These are phyloP conservation scores for Eilema sororculum DNA, from an alignment of 2,888 invertebrate species.

Conservation along the genomic window DNA sequence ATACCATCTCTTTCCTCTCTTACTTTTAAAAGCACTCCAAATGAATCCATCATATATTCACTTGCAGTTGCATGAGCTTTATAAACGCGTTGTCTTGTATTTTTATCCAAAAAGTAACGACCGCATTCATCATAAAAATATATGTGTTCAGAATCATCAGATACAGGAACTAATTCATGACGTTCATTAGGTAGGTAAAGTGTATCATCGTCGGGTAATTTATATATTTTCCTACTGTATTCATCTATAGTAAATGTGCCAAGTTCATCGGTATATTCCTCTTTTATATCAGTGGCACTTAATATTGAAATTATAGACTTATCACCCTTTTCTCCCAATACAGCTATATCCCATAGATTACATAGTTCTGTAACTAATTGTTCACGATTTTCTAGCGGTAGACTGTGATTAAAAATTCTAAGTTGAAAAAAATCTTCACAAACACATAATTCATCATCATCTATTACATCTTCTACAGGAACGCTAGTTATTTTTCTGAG, in stretches of 20 bases:
- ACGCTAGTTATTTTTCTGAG: constrained; percentile 58
- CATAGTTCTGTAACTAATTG: constrained; percentile 77
- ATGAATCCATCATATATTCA: constrained; percentile 80
- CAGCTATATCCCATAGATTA: constrained; percentile 74
- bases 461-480: constrained; percentile 50
- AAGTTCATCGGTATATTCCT: constrained; percentile 76
- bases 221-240: constrained; percentile 78
- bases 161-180: constrained; percentile 71
- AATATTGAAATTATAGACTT: constrained; percentile 80
- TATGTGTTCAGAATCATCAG: constrained; percentile 71
- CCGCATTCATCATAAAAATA: constrained; percentile 82
- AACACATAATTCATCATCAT: constrained; percentile 63
- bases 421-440: constrained; percentile 77
- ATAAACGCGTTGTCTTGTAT: constrained; percentile 73
- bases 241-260: constrained; percentile 77
- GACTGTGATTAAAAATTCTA: constrained; percentile 76
- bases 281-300: constrained; percentile 72
- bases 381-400: constrained; percentile 72
- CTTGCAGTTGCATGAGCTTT: constrained; percentile 76
- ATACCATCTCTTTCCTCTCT: constrained; percentile 75
- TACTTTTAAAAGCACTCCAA: constrained; percentile 73
- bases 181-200: constrained; percentile 76
- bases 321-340: constrained; percentile 70
- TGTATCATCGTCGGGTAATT: constrained; percentile 63
- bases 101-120: constrained; percentile 72